These are phyloP conservation scores for Proales similis DNA, from an alignment of 1,140 invertebrate species.

Conservation along the genomic window DNA sequence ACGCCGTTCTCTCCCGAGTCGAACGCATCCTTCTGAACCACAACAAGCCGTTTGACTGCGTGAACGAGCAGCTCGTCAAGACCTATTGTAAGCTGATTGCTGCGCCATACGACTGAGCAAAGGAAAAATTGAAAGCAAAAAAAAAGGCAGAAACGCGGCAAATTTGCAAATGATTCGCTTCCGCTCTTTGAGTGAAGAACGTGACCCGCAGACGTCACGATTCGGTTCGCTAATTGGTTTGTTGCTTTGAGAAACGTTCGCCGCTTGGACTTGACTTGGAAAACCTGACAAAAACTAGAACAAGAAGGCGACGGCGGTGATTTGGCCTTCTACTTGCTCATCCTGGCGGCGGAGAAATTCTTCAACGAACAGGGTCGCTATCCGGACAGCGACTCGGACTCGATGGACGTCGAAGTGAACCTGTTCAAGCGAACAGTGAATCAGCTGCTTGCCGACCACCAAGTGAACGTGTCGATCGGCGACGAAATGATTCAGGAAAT, in stretches of 20 bases:
- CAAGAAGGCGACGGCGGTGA: conserved; percentile 43
- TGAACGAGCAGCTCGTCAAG: conserved; percentile 25
- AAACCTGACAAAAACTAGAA: conserved; percentile 39
- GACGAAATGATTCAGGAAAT: conserved; percentile 93
- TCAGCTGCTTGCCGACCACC: conserved; percentile 77
- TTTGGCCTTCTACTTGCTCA: conserved; percentile 74
- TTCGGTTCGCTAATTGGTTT: conserved; percentile 42
- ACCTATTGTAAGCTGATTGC: conserved; percentile 3
- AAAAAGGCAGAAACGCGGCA: conserved; percentile 66
- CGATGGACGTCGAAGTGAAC: conserved; percentile 79
- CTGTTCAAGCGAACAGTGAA: conserved; percentile 69
- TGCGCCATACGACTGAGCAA: not conserved
- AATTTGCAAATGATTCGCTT: conserved; percentile 71
- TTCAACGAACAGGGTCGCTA: conserved; percentile 75
- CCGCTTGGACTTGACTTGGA: not conserved
- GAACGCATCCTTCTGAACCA: conserved; percentile 65
- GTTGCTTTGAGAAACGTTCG: not conserved
- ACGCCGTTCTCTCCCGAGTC: conserved; percentile 70
- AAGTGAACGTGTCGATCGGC: conserved; percentile 64
- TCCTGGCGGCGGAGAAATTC: conserved; percentile 83
- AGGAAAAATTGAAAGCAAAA: not conserved
- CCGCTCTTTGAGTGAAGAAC: conserved; percentile 70
- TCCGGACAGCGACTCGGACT: conserved; percentile 76
- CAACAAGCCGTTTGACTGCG: conserved; percentile 35
- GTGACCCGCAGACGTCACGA: conserved; percentile 56